Evolutionary conservation across 2,888 invertebrate species (phyloP), one percentile per base, ranked within the genome.

Genomic region (Zaprionus obscuricornis): DNA sequence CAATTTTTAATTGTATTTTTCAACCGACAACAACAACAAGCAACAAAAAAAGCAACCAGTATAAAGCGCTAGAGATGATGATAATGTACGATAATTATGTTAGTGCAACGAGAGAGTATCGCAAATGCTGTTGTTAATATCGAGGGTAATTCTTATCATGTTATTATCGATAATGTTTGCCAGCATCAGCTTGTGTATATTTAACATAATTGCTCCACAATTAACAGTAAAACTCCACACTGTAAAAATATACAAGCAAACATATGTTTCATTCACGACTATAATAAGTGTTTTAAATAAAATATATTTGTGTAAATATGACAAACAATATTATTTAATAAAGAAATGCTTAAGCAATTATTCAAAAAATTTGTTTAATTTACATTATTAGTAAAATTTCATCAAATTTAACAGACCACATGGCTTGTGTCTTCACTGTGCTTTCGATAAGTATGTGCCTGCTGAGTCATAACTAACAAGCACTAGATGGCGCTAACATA

Each of bases 1-100:
- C 59, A 84, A 75, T 79, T 79, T 83, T 83, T 79, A 72, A 84
- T 83, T 75, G 64, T 76, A 76, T 76, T 83, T 78, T 84, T 52
- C 67, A 74, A 59, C 52, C 33, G 51, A 74, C 69, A 70, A 69
- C 74, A 78, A 71, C 75, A 68, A 65, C 45, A 63, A 77, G 37
- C 76, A 74, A 74, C 78, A 73, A 70, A 81, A n/a, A 64, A 69
- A 77, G 72, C 79, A 63, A 71, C 58, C 63, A 68, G 62, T 71
- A 64, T 59, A 64, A 59, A 51, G 64, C 64, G 57, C 57, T 57
- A 67, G 70, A 5, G 64, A 62, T n/a, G n/a, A n/a, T n/a, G n/a
- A n/a, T n/a, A n/a, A n/a, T 56, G 66, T 47, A 64, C 50, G 45
- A 51, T 64, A 34, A 56, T 37, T 37, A 46, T 62, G 17, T 33